Conservation (phyloP, 2,888 invertebrate species). For the Oxycera nigricornis region DNA sequence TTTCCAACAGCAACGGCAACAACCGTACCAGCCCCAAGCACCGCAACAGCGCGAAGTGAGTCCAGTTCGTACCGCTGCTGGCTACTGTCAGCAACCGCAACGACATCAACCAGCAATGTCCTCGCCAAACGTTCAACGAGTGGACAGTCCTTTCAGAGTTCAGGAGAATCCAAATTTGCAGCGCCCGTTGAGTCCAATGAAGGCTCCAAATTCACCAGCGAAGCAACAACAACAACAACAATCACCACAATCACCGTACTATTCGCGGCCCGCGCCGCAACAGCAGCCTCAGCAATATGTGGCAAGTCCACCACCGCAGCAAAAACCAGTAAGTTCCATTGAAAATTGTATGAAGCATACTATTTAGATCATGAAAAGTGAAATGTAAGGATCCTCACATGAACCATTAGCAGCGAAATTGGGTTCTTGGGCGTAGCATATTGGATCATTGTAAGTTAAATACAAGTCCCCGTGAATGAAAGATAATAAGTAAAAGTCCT, state of each 20-base stretch:
- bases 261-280: constrained; percentile 45
- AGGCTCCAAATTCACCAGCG: constrained; percentile 36
- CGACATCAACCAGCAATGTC: constrained; percentile 7
- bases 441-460: too few species aligned
- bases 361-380: too few species aligned
- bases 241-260: constrained; percentile 36
- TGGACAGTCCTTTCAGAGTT: constrained; percentile 61
- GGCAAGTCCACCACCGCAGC: constrained; percentile 51
- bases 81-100: constrained; percentile 47
- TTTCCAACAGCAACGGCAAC: constrained; percentile 47
- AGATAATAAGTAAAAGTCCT: too few species aligned
- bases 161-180: constrained; percentile 48
- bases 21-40: constrained; percentile 51
- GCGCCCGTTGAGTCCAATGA: constrained; percentile 59
- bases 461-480: too few species aligned
- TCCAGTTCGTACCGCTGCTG: constrained; percentile 37
- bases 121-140: constrained; percentile 54
- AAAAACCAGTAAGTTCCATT: constrained; percentile 45
- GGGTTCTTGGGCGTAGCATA: too few species aligned
- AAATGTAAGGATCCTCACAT: too few species aligned
- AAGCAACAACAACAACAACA: constrained; percentile 34
- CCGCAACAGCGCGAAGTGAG: constrained; percentile 50
- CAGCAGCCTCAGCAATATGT: constrained; percentile 48
- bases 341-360: too few species aligned
- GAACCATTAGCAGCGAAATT: too few species aligned